Evolutionary conservation across 2,888 invertebrate genomes (phyloP).

Genomic region (Pasiphila rectangulata): DNA sequence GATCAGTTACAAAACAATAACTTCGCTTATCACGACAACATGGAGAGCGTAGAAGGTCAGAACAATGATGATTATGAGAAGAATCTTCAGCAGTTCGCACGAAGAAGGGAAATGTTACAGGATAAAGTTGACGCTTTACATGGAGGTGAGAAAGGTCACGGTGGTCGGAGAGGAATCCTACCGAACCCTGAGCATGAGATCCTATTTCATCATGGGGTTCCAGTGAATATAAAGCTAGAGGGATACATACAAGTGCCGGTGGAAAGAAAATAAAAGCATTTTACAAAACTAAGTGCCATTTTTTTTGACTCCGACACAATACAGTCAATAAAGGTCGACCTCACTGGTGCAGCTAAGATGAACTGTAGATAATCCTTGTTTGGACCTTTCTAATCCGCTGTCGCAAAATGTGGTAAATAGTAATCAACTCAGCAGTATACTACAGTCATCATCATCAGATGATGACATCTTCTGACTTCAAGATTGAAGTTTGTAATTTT

Average conservation of each 20-base stretch:
- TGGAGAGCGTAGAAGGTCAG: conserved; percentile 21
- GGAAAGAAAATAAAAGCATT: conserved; percentile 9
- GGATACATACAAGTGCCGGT: conserved; percentile 50
- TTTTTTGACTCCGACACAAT: too few species aligned
- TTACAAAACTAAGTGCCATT: too few species aligned
- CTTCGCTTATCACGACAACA: conserved; percentile 43
- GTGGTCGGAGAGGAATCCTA: conserved; percentile 14
- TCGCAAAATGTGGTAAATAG: too few species aligned
- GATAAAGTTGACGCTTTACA: conserved; percentile 15
- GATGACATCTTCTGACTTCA: too few species aligned
- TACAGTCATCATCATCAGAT: too few species aligned
- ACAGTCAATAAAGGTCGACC: too few species aligned
- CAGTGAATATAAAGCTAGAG: conserved; percentile 48
- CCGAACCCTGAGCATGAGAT: conserved; percentile 39
- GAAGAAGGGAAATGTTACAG: conserved; percentile 22
- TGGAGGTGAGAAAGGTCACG: not conserved
- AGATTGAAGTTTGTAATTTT: too few species aligned
- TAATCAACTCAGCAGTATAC: too few species aligned
- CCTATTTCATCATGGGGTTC: conserved; percentile 52
- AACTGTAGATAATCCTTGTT: too few species aligned
- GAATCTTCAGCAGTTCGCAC: conserved; percentile 38
- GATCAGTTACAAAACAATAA: conserved; percentile 15
- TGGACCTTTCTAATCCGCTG: too few species aligned
- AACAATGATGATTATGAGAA: conserved; percentile 36
- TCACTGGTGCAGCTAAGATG: too few species aligned